Evolutionary conservation across 2,888 invertebrate species (phyloP).

Genomic region (Drosophila limbata): DNA sequence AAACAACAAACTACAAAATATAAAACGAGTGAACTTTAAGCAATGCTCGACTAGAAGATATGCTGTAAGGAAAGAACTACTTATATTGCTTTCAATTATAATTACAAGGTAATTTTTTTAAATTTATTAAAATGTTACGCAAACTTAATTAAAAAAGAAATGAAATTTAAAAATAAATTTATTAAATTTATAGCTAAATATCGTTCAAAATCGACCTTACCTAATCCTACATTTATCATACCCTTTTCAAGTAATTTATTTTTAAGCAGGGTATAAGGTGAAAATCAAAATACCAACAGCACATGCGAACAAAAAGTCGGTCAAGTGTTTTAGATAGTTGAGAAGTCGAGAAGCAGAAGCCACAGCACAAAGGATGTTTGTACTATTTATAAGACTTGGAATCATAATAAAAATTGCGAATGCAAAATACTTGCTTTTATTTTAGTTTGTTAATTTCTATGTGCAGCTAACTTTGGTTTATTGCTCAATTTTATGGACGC

Average conservation of each 20-base stretch:
- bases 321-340: constrained; percentile 47
- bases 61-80: neutral
- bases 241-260: neutral
- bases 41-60: neutral
- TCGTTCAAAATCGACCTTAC: neutral
- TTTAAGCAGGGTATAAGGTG: constrained; percentile 17
- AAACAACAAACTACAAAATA: constrained; percentile 12
- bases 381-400: constrained; percentile 18
- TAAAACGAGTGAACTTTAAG: neutral
- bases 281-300: constrained; percentile 46
- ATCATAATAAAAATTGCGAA: constrained; percentile 31
- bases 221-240: neutral
- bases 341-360: constrained; percentile 7
- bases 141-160: too few relatives aligned
- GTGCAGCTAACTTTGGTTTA: constrained; percentile 17
- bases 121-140: too few relatives aligned
- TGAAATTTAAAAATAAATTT: too few relatives aligned
- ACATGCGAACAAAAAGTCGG: constrained; percentile 41
- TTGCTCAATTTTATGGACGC: constrained; percentile 25
- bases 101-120: too few relatives aligned
- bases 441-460: constrained; percentile 54
- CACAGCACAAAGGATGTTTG: constrained; percentile 3
- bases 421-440: constrained; percentile 19
- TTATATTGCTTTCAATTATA: neutral
- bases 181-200: too few relatives aligned